These are phyloP conservation scores for Teleogryllus oceanicus DNA, from an alignment of 2,888 invertebrate species.

Conservation along the genomic window DNA sequence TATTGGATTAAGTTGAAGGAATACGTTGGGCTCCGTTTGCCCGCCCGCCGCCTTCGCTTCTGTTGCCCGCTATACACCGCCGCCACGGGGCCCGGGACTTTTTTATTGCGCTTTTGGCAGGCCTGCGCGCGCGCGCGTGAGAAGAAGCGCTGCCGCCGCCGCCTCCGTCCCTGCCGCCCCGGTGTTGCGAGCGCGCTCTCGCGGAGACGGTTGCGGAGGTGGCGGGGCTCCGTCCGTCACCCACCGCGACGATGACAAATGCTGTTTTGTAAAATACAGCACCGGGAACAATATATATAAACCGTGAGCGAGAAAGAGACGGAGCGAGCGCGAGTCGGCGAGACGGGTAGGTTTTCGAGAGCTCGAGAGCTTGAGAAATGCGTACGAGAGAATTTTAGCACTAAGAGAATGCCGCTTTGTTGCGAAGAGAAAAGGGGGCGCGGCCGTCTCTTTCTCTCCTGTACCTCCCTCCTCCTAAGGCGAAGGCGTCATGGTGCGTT, in stretches of 20 bases:
- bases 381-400: slow-evolving; percentile 7
- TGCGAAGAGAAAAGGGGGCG: not conserved
- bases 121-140: slow-evolving; percentile 11
- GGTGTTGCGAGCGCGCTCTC: not conserved
- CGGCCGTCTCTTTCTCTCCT: not conserved
- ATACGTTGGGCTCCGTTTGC: slow-evolving; percentile 30
- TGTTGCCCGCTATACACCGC: not conserved
- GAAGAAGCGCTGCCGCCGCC: not conserved
- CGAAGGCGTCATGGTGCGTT: not conserved
- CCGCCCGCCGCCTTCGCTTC: not conserved
- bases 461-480: not conserved
- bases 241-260: slow-evolving; percentile 30
- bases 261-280: slow-evolving; percentile 30
- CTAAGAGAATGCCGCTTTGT: slow-evolving; percentile 2
- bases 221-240: slow-evolving; percentile 22
- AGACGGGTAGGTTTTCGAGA: not conserved
- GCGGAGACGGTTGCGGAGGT: not conserved
- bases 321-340: not conserved
- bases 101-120: slow-evolving; percentile 20
- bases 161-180: too few relatives aligned
- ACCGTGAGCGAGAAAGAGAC: not conserved
- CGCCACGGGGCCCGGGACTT: not conserved
- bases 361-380: not conserved
- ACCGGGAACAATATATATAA: slow-evolving; percentile 20
- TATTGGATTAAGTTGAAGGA: slow-evolving; percentile 51